Evolutionary conservation across 2,797 vertebrate species (phyloP).

Genomic region (Sebastes minor): DNA sequence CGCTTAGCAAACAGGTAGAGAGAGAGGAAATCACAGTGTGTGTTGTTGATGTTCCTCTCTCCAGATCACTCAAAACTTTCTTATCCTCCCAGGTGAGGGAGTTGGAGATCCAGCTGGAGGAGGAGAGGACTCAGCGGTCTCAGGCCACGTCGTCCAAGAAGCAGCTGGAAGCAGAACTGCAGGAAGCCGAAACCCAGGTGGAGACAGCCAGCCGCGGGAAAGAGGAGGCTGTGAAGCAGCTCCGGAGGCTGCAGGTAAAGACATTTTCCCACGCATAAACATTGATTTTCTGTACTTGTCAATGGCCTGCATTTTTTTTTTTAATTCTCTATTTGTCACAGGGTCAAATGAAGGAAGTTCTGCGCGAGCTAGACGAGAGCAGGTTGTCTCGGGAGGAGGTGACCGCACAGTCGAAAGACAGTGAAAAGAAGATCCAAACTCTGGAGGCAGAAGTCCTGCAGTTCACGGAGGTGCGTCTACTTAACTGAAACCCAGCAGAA

Average conservation of each 20-base stretch:
- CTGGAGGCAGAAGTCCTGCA: conserved; percentile 91
- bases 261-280: background rate
- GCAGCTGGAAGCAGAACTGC: conserved; percentile 89
- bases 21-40: background rate
- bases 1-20: conserved; percentile 90
- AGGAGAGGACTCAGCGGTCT: conserved; percentile 89
- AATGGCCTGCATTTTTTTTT: background rate
- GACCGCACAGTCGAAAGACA: conserved; percentile 85
- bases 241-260: conserved; percentile 86
- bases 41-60: background rate
- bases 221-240: conserved; percentile 89
- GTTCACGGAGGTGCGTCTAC: conserved; percentile 85
- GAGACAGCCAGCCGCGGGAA: conserved; percentile 82
- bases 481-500: background rate
- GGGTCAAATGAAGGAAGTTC: conserved; percentile 90
- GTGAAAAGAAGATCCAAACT: conserved; percentile 89
- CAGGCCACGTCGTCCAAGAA: conserved; percentile 86
- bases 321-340: conserved; percentile 46
- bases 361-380: conserved; percentile 89
- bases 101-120: conserved; percentile 89
- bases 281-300: background rate
- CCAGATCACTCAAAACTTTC: background rate
- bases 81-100: conserved; percentile 83
- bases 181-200: conserved; percentile 86
- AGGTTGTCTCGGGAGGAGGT: conserved; percentile 87